Evolutionary conservation across 1,140 invertebrate genomes (phyloP), one percentile per base, ranked within the genome.

Genomic region (Streblospio benedicti): DNA sequence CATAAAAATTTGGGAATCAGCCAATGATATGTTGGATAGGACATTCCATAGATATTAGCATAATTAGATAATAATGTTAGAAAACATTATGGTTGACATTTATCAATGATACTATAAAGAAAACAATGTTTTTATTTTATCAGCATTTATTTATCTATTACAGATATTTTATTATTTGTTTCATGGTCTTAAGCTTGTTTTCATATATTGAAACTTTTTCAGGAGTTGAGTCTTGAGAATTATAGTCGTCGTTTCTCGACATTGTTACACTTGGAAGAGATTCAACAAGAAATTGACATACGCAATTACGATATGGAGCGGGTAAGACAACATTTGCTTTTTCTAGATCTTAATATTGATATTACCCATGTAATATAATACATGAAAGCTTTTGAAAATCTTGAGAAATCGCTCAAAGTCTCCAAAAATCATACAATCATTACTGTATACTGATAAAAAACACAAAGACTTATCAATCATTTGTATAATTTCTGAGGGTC

Each of bases 221-320:
- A 74, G 72, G 58, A 57, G 14, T 60, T 76, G 43, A 56, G 43
- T 20, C 60, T 68, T 31, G 56, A 64, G 9, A 79, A 78, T 57
- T 79, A 80, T 59, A 50, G 69, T 35, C 56, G 68, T 9, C 75
- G 81, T 67, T 90, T 92, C 73, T 82, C 86, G 54, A 71, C 79
- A 20, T 76, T 93, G 27, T 67, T 94, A 1, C 85, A 87, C 71
- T 76, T 93, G 35, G 90, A 93, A 75, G 90, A 93, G 81, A 75
- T 81, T 23, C 76, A 80, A 67, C 77, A 81, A 61, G 82, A 82
- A 27, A 73, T 87, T 18, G 75, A 81, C 55, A 83, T 91, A 57
- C 81, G 84, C 62, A 80, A 81, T 59, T 91, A 86, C 74, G 85
- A 89, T 72, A 82, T 86, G 63, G 74, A 83, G 38, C 81, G 82